Conservation (phyloP, 1,140 invertebrate genomes). For the Nomia melanderi region DNA sequence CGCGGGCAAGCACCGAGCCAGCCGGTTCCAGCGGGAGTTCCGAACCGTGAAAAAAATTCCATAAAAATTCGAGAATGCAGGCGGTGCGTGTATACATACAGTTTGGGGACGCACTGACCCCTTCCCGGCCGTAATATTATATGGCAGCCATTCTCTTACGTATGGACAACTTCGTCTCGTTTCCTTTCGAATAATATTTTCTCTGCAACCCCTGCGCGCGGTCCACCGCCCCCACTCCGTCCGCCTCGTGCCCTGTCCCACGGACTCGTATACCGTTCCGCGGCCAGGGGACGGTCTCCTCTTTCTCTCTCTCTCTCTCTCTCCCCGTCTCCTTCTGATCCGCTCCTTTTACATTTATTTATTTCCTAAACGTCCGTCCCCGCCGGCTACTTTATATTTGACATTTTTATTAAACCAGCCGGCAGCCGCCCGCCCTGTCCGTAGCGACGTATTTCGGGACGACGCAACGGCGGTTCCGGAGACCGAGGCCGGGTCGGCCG, state of each 20-base stretch:
- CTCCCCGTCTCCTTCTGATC: slow-evolving; percentile 26
- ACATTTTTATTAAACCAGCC: slow-evolving; percentile 81
- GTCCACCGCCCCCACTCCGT: background rate
- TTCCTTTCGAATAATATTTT: slow-evolving; percentile 20
- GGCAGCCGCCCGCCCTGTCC: slow-evolving; percentile 52
- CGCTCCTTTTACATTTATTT: slow-evolving; percentile 78
- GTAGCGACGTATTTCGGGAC: slow-evolving; percentile 50
- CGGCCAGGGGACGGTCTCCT: slow-evolving; percentile 13
- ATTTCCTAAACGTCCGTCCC: slow-evolving; percentile 78
- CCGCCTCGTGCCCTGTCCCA: background rate
- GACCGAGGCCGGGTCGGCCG: slow-evolving; percentile 12
- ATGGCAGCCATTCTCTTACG: no score
- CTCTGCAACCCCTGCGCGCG: background rate
- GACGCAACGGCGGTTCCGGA: slow-evolving; percentile 13
- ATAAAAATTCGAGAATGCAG: slow-evolving; percentile 47
- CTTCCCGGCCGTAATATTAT: slow-evolving; percentile 65
- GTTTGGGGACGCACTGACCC: slow-evolving; percentile 36
- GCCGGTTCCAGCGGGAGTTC: background rate
- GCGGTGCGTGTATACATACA: slow-evolving; percentile 27
- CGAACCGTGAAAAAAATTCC: background rate
- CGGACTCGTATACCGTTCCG: background rate
- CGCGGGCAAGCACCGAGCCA: background rate
- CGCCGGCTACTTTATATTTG: slow-evolving; percentile 81
- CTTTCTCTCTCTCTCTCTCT: background rate
- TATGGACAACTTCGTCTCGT: slow-evolving; percentile 30